Percentiles rank a stretch among this genome's conserved stretches.
These are phyloP conservation scores for Drosophila repleta DNA, from an alignment of 1,140 invertebrate genomes.

Conservation along the genomic window DNA sequence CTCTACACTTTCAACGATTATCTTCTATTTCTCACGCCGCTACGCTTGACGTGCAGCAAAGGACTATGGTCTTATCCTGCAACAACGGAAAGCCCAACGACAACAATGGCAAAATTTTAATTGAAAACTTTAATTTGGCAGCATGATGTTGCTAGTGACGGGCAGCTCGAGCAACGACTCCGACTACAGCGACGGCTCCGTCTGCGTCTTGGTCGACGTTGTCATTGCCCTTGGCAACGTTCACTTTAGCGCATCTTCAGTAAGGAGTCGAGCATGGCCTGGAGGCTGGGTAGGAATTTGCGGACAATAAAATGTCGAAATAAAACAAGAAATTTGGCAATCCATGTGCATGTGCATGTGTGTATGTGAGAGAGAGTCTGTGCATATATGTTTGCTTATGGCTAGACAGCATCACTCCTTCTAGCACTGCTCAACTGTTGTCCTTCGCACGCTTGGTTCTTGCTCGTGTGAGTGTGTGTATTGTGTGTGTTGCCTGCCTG, in stretches of 20 bases:
- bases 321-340: constrained; percentile 74
- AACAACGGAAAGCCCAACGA: constrained; percentile 32
- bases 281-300: constrained; percentile 53
- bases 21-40: constrained; percentile 3
- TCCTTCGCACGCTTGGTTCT: constrained; percentile 71
- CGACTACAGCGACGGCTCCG: constrained; percentile 22
- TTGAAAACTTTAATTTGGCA: constrained; percentile 81
- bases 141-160: constrained; percentile 45
- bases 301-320: constrained; percentile 71
- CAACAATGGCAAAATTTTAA: constrained; percentile 75
- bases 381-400: constrained; percentile 57
- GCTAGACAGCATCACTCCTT: constrained; percentile 78
- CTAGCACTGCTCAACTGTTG: constrained; percentile 53
- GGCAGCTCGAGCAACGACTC: neutral
- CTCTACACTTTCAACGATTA: neutral
- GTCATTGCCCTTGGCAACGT: constrained; percentile 75
- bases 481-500: constrained; percentile 34
- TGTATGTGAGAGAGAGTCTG: constrained; percentile 15
- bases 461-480: constrained; percentile 32
- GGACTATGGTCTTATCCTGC: neutral
- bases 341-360: neutral
- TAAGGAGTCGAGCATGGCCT: constrained; percentile 25
- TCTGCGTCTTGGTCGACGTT: constrained; percentile 66
- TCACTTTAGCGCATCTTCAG: constrained; percentile 54
- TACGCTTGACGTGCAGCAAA: neutral